Conservation (phyloP, 2,888 invertebrate genomes). For the Sicus ferrugineus region DNA sequence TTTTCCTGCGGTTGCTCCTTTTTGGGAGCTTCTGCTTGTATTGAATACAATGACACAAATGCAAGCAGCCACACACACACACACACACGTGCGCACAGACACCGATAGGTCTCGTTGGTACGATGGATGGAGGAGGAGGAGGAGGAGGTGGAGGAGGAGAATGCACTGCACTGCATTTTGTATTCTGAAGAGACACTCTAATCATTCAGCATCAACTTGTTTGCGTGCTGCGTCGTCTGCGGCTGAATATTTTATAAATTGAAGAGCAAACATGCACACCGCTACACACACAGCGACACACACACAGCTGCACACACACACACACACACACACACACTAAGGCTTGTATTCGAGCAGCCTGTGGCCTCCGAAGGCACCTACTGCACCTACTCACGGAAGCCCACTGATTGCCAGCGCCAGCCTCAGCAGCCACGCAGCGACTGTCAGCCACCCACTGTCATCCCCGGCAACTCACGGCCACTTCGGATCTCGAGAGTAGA, state of each 20-base stretch:
- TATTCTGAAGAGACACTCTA: slow-evolving; percentile 40
- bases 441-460: not conserved
- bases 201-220: slow-evolving; percentile 41
- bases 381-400: too few relatives aligned
- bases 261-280: slow-evolving; percentile 20
- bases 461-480: too few relatives aligned
- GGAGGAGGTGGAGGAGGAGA: not conserved
- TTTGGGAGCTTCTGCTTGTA: slow-evolving; percentile 1
- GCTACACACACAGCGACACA: not conserved
- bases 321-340: not conserved
- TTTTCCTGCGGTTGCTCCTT: slow-evolving; percentile 9
- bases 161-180: slow-evolving; percentile 10
- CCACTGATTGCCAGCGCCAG: not conserved
- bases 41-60: slow-evolving; percentile 4
- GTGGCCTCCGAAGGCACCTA: too few relatives aligned
- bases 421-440: not conserved
- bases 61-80: not conserved
- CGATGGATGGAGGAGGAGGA: not conserved
- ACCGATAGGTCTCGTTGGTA: not conserved
- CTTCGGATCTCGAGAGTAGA: not conserved
- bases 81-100: not conserved
- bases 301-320: not conserved
- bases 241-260: slow-evolving; percentile 37
- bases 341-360: not conserved
- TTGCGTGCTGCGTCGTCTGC: slow-evolving; percentile 31